Base-by-base conservation (phyloP, 1,140 invertebrate species). In the Psilanteris sp. region DNA sequence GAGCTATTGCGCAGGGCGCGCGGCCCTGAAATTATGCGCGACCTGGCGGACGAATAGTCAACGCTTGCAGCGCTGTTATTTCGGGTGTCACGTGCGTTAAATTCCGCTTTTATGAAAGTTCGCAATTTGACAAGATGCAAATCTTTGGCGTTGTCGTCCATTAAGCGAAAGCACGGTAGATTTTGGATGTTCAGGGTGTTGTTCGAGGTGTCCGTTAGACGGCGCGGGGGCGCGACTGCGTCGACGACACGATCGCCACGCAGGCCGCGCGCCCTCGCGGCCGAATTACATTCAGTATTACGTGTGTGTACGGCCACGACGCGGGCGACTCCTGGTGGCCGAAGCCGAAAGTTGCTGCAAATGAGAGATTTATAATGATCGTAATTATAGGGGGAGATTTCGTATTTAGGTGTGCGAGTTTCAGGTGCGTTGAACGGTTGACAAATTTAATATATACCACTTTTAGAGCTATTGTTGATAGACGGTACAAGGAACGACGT, bases 221-320 rank as follows among this genome's bases (percentile, higher is more conserved):
- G 44, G 64, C 52, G 20, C 64, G 50, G 18, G 46, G 4, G 3
- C 37, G 50, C 39, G 41, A 31, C 13, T 37, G 9, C 20, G 14
- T 29, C 16, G 2, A 62, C 29, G 7, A 8, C 26, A 24, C 44
- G 43, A n/a, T n/a, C n/a, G n/a, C n/a, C n/a, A n/a, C 34, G 8
- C 37, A 20, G 32, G 10, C 36, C 26, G 39, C 15, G 4, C 36
- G 5, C 1, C 4, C 18, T 10, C 54, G 54, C 29, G 48, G 31
- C 57, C 57, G 52, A 41, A 68, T 68, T 57, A 68, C 52, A 57
- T 57, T 68, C 64, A 68, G 64, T 68, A 68, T 68, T 68, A 68
- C 64, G 15, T 70, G 14, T 52, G 50, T 39, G 24, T 41, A 46
- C 10, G 13, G 13, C 27, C 41, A 20, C 31, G 32, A 15, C 6